Conservation (phyloP, 1,140 invertebrate genomes). For the Ladona fulva region DNA sequence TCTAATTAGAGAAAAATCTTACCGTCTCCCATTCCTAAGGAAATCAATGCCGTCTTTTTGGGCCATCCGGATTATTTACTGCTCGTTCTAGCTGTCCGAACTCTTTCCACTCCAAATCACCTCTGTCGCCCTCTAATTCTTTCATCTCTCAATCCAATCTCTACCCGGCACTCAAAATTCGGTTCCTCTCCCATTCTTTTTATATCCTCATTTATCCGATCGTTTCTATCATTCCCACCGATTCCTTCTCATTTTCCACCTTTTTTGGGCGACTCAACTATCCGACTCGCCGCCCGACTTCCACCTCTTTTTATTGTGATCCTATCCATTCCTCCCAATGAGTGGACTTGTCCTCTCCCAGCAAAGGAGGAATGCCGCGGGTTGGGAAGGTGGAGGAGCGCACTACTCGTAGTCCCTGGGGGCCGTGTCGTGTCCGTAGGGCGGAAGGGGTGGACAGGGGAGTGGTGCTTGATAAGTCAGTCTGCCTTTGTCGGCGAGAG, state of each 20-base stretch:
- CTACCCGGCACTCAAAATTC: background rate
- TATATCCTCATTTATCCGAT: background rate
- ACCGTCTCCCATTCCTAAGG: no score
- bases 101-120: no score
- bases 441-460: background rate
- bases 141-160: background rate
- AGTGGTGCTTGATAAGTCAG: conserved; percentile 4
- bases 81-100: no score
- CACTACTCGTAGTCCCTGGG: background rate
- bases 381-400: background rate
- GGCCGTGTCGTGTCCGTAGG: background rate
- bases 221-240: background rate
- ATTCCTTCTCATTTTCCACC: background rate
- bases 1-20: no score
- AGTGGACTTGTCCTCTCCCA: background rate
- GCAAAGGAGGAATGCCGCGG: conserved; percentile 5
- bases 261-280: background rate
- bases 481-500: background rate
- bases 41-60: no score
- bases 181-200: background rate
- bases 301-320: background rate
- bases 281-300: background rate
- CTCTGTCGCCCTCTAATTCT: no score
- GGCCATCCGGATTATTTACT: no score
- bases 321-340: no score